Conservation (phyloP, 2,797 vertebrate genomes). For the Dermochelys coriacea region DNA sequence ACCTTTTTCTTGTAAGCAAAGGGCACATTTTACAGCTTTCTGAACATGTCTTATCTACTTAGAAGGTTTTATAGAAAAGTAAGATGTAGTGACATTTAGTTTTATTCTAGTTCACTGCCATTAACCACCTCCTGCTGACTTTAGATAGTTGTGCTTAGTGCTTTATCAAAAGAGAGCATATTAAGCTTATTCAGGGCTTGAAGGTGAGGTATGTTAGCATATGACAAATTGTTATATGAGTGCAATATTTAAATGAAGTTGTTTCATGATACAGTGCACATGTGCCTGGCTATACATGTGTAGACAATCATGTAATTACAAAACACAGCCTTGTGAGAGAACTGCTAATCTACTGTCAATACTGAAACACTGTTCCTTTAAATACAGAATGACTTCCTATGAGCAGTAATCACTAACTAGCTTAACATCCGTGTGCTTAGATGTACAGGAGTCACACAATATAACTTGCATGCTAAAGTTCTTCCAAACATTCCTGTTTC, state of each 20-base stretch:
- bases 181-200: not conserved
- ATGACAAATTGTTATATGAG: not conserved
- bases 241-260: not conserved
- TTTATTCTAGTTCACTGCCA: conserved; percentile 81
- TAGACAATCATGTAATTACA: not conserved
- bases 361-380: not conserved
- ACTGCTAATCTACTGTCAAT: not conserved
- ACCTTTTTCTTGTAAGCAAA: conserved; percentile 83
- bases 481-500: conserved; percentile 15
- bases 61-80: conserved; percentile 77
- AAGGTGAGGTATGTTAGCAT: not conserved
- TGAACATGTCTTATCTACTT: conserved; percentile 81
- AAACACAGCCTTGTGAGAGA: not conserved
- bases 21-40: conserved; percentile 83
- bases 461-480: not conserved
- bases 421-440: not conserved
- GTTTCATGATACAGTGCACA: not conserved
- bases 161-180: conserved; percentile 54
- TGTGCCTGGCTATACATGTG: not conserved
- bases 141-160: conserved; percentile 23
- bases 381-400: not conserved
- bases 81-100: conserved; percentile 83
- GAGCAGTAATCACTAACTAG: not conserved
- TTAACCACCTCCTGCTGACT: conserved; percentile 76
- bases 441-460: not conserved